Evolutionary conservation across 2,888 invertebrate species (phyloP).

Genomic region (Perizoma flavofasciatum): DNA sequence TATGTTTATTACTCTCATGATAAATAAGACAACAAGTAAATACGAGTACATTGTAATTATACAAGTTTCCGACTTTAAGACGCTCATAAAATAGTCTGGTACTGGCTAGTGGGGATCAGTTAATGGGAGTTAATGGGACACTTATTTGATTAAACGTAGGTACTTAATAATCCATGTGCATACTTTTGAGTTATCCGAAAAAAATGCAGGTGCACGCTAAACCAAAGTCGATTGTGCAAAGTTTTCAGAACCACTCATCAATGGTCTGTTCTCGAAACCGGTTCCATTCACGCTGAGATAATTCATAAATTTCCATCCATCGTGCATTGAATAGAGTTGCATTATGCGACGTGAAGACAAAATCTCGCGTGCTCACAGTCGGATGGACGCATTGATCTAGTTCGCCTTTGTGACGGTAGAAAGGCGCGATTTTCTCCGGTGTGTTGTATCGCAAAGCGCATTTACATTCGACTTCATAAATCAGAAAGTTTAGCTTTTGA

Average conservation of each 20-base stretch:
- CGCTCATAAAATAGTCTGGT: too few species aligned
- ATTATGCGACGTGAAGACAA: conserved; percentile 54
- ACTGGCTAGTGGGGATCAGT: neutral
- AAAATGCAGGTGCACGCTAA: conserved; percentile 38
- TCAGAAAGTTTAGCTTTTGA: conserved; percentile 58
- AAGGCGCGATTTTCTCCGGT: conserved; percentile 71
- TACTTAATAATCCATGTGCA: conserved; percentile 1
- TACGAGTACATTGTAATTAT: too few species aligned
- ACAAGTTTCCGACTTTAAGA: too few species aligned
- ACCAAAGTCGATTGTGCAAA: conserved; percentile 57
- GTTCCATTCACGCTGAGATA: conserved; percentile 47
- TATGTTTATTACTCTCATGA: neutral
- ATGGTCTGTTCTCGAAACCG: conserved; percentile 47
- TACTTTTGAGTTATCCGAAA: conserved; percentile 10
- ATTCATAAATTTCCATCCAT: conserved; percentile 42
- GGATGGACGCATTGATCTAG: conserved; percentile 59
- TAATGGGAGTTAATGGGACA: neutral
- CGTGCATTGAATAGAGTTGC: conserved; percentile 37
- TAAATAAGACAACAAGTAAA: too few species aligned
- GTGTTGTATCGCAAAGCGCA: conserved; percentile 51
- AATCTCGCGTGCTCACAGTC: conserved; percentile 57
- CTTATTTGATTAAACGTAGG: conserved; percentile 1
- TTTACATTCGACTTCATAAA: conserved; percentile 65
- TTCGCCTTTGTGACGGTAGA: conserved; percentile 58
- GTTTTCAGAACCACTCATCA: conserved; percentile 44